These are phyloP conservation scores for Pedionomus torquatus DNA, from an alignment of 2,113 vertebrate genomes.

Conservation along the genomic window DNA sequence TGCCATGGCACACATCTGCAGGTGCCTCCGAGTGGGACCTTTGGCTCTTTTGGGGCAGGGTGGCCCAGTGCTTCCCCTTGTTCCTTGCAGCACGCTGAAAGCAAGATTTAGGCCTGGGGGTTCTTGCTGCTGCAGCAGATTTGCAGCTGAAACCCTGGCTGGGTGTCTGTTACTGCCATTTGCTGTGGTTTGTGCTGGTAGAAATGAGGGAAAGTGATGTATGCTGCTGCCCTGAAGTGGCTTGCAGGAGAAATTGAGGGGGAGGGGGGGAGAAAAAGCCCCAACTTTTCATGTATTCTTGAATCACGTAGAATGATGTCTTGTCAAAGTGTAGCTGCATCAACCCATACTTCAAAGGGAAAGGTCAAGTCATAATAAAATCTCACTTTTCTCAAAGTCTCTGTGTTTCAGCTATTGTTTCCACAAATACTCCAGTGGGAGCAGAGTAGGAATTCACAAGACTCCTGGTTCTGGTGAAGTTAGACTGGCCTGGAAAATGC, in stretches of 20 bases:
- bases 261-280: neutral
- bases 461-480: neutral
- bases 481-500: neutral
- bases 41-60: neutral
- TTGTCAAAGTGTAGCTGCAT: conserved; percentile 29
- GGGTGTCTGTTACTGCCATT: neutral
- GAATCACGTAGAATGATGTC: neutral
- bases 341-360: neutral
- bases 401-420: neutral
- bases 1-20: neutral
- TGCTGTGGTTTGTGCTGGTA: neutral
- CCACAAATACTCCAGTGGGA: neutral
- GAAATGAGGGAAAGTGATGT: neutral
- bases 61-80: neutral
- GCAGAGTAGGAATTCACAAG: neutral
- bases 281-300: neutral
- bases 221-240: neutral
- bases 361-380: conserved; percentile 8
- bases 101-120: neutral
- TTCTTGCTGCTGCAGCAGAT: rapidly evolving
- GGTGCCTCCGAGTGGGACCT: neutral
- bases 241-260: neutral
- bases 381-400: neutral
- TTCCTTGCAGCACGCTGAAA: rapidly evolving
- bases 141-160: neutral